Evolutionary conservation across 2,888 invertebrate genomes (phyloP).

Genomic region (Gibbula magus): DNA sequence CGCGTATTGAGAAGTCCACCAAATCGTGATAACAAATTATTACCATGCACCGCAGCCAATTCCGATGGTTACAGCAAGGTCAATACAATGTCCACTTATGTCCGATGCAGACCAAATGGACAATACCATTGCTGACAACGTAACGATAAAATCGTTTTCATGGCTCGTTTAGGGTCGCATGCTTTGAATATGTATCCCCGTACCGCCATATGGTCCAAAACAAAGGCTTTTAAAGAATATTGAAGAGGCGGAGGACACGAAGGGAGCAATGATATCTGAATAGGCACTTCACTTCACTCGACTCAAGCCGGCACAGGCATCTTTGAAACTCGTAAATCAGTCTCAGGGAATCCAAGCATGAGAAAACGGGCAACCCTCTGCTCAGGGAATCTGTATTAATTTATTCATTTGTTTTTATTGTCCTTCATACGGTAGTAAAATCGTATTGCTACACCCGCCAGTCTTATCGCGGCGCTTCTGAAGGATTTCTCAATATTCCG

Average conservation of each 20-base stretch:
- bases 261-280: neutral
- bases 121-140: neutral
- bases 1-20: too few relatives aligned
- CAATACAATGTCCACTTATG: constrained; percentile 1
- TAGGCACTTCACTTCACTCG: neutral
- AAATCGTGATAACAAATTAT: too few relatives aligned
- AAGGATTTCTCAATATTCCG: constrained; percentile 19
- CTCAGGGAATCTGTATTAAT: constrained; percentile 30
- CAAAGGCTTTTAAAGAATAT: constrained; percentile 21
- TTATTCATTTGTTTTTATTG: constrained; percentile 35
- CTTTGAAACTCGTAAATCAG: constrained; percentile 14
- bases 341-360: constrained; percentile 4
- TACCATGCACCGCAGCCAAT: too few relatives aligned
- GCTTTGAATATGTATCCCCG: constrained; percentile 17
- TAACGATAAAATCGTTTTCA: neutral
- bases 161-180: constrained; percentile 8
- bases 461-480: neutral
- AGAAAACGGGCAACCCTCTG: constrained; percentile 5
- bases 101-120: neutral
- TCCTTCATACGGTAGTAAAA: constrained; percentile 26
- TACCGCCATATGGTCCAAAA: constrained; percentile 12
- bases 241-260: neutral
- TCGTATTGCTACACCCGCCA: constrained; percentile 7
- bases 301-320: neutral
- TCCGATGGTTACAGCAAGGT: too few relatives aligned